These are phyloP conservation scores for Dicrurus megarhynchus DNA, from an alignment of 2,113 vertebrate genomes.

Conservation along the genomic window DNA sequence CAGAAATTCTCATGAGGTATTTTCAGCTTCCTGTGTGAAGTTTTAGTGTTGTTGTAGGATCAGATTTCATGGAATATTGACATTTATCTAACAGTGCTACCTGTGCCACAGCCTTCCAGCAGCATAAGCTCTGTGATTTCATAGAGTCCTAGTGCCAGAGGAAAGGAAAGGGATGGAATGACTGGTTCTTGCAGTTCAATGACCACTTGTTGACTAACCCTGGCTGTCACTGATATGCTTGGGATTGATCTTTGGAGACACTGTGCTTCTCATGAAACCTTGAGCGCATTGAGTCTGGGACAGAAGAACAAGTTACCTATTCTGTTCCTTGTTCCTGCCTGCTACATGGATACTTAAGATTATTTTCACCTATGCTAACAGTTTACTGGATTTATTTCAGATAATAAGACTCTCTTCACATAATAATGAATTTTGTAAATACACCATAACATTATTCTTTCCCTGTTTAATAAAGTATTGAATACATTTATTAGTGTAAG, in stretches of 20 bases:
- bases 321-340: background rate
- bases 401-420: background rate
- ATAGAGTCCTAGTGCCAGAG: background rate
- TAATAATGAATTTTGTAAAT: background rate
- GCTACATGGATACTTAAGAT: background rate
- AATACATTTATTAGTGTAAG: background rate
- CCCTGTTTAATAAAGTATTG: background rate
- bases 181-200: background rate
- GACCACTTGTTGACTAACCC: background rate
- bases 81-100: background rate
- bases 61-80: background rate
- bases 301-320: background rate
- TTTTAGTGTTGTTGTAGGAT: background rate
- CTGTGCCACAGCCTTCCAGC: background rate
- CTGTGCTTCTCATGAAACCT: background rate
- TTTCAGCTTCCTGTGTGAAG: background rate
- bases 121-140: background rate
- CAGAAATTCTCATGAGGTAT: background rate
- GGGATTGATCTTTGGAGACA: background rate
- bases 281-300: background rate
- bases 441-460: background rate
- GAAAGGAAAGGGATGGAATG: background rate
- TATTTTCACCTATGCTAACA: background rate
- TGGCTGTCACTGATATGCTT: background rate
- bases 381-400: background rate